Percentiles rank a stretch among this genome's conserved stretches.
These are phyloP conservation scores for Tetragonula carbonaria DNA, from an alignment of 2,888 invertebrate genomes.

Conservation along the genomic window DNA sequence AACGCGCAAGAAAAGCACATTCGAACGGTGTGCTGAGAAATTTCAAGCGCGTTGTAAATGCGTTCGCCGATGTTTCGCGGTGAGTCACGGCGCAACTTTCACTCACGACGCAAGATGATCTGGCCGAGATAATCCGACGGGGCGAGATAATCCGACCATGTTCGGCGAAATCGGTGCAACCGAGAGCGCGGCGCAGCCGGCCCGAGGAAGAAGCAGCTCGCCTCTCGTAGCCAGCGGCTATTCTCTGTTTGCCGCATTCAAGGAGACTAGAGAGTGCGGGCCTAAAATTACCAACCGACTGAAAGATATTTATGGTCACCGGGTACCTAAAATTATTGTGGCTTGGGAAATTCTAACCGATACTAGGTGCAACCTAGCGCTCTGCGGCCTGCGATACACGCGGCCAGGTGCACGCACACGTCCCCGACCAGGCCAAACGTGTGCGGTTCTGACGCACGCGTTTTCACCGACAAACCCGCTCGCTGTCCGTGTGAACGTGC, in stretches of 20 bases:
- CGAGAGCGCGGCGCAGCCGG: background rate
- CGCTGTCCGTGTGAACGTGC: background rate
- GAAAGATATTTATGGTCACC: constrained; percentile 65
- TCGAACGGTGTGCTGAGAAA: too few species aligned
- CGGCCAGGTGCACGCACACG: constrained; percentile 51
- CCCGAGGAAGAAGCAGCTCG: too few species aligned
- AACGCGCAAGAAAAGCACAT: too few species aligned
- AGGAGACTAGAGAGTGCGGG: constrained; percentile 35
- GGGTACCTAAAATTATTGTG: constrained; percentile 65
- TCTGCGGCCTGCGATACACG: constrained; percentile 55
- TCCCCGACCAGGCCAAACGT: background rate
- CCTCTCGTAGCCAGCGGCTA: background rate
- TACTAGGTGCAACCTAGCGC: constrained; percentile 62
- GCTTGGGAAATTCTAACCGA: constrained; percentile 65
- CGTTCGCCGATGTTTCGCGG: too few species aligned
- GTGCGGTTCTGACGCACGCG: background rate
- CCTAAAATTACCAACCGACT: constrained; percentile 62
- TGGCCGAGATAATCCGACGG: too few species aligned
- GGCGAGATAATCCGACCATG: background rate
- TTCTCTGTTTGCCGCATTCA: constrained; percentile 39
- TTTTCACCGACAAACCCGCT: background rate
- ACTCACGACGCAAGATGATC: too few species aligned
- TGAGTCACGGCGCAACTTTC: too few species aligned
- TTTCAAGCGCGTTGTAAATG: too few species aligned
- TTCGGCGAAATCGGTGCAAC: background rate